Percentiles rank a stretch among this genome's conserved stretches.
These are phyloP conservation scores for Serripes groenlandicus DNA, from an alignment of 2,888 invertebrate genomes.

Conservation along the genomic window DNA sequence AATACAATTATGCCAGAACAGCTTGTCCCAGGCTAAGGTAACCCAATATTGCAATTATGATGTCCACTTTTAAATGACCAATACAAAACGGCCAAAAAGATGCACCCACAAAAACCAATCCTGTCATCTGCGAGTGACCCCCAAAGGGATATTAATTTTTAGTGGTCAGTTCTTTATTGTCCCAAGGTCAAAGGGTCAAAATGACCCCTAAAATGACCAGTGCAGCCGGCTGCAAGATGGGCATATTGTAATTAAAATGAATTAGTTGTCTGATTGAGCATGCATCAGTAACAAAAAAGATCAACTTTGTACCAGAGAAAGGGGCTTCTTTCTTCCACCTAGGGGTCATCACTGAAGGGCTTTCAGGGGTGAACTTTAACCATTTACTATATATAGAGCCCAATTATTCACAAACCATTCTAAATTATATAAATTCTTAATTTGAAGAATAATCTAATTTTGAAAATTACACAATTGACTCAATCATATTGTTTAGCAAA, in stretches of 20 bases:
- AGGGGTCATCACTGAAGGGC: neutral
- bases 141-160: conserved; percentile 69
- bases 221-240: conserved; percentile 57
- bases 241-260: conserved; percentile 67
- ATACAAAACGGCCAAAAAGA: conserved; percentile 40
- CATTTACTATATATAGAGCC: too few relatives aligned
- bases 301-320: neutral
- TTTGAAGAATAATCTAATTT: too few relatives aligned
- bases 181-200: conserved; percentile 67
- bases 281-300: conserved; percentile 34
- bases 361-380: too few relatives aligned
- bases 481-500: too few relatives aligned
- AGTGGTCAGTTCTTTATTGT: conserved; percentile 70
- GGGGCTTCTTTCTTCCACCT: neutral
- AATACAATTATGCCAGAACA: conserved; percentile 15
- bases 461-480: too few relatives aligned
- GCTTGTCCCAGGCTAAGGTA: conserved; percentile 30
- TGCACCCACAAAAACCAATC: conserved; percentile 41
- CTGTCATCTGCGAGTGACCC: conserved; percentile 54
- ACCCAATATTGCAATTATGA: conserved; percentile 46
- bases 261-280: conserved; percentile 69
- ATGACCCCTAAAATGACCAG: conserved; percentile 61
- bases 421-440: too few relatives aligned
- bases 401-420: too few relatives aligned
- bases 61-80: conserved; percentile 24